Evolutionary conservation across 2,888 invertebrate species (phyloP).

Genomic region (Hymenopus coronatus): DNA sequence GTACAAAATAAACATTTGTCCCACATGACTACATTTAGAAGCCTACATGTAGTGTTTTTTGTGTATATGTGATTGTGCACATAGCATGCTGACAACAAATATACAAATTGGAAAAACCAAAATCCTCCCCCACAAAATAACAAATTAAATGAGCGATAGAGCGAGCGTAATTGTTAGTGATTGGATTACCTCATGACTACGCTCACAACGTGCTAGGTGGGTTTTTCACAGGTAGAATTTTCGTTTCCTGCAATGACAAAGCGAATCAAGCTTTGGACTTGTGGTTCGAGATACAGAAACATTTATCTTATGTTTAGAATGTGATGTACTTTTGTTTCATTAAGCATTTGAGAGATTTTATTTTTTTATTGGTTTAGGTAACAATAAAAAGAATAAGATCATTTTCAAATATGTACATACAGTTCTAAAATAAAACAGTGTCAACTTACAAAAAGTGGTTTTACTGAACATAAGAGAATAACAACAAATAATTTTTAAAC

Average conservation of each 20-base stretch:
- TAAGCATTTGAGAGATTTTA: background rate
- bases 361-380: background rate
- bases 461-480: background rate
- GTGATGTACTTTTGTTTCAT: background rate
- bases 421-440: background rate
- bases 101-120: slow-evolving; percentile 20
- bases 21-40: background rate
- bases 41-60: slow-evolving; percentile 1
- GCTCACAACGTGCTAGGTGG: slow-evolving; percentile 32
- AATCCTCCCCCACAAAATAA: background rate
- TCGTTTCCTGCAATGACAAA: slow-evolving; percentile 40
- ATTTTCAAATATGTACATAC: background rate
- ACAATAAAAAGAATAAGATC: background rate
- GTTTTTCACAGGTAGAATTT: slow-evolving; percentile 41
- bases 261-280: slow-evolving; percentile 25
- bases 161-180: slow-evolving; percentile 27
- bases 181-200: slow-evolving; percentile 29
- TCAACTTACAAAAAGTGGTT: background rate
- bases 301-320: background rate
- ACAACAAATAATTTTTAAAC: background rate
- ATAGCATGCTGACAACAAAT: slow-evolving; percentile 19
- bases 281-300: slow-evolving; percentile 4
- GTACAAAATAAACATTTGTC: background rate
- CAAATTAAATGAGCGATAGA: slow-evolving; percentile 19
- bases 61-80: slow-evolving; percentile 15